Base-by-base conservation (phyloP, 2,797 vertebrate genomes). In the Fratercula arctica region DNA sequence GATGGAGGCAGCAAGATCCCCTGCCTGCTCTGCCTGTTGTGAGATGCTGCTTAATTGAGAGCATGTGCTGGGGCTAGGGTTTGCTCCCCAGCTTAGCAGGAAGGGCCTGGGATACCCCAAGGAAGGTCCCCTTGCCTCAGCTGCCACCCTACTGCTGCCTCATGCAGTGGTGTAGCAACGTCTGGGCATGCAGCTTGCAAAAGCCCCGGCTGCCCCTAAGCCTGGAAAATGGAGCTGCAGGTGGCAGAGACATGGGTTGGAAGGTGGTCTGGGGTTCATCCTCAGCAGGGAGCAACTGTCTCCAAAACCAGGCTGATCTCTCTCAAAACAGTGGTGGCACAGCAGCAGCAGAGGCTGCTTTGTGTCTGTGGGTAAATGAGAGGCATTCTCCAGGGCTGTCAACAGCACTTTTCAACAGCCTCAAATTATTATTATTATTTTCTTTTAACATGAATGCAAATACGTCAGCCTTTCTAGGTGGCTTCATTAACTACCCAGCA, bases 351-450 rank as follows among this genome's bases (percentile, higher is more conserved):
- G 76, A 18, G 43, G 41, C 87, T 95, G 80, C 68, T 93, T 75
- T 84, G 85, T 86, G 85, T 78, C 85, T 45, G 31, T 3, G 57
- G 43, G 14, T 15, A 33, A 78, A 75, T 29, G 78, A 79, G 61
- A 87, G 66, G 45, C 76, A 6, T 76, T 95, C 85, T 92, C 78
- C 37, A 14, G 90, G 33, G 5, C 89, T 90, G 90, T 69, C 93
- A 94, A 74, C 87, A 92, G 35, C 90, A 87, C 89, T 95, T 96
- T 94, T 86, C 92, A 94, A 70, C 95, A 94, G 93, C 84, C 53
- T 89, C 85, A 78, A 95, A 96, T 97, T 93, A 92, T 93, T 89
- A 78, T 89, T 90, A 87, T 87, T 95, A 93, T 95, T 97, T 94
- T 67, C 85, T 76, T 94, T 83, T 43, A 76, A 26, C 26, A 53